Conservation (phyloP, 2,888 invertebrate genomes). For the Lagria hirta region DNA sequence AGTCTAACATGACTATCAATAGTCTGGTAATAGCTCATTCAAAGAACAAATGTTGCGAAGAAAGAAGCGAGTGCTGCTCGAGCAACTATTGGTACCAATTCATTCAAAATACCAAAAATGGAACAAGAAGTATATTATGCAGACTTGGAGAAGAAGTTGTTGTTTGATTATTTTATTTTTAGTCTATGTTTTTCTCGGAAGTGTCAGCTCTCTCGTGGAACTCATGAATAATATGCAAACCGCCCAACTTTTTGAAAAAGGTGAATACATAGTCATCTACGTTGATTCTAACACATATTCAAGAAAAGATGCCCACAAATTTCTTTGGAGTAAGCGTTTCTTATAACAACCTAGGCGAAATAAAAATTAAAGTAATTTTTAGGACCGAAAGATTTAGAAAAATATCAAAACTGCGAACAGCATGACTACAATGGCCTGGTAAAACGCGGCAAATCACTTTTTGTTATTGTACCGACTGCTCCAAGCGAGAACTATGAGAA, state of each 20-base stretch:
- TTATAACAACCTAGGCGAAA: slow-evolving; percentile 3
- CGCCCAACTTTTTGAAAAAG: slow-evolving; percentile 81
- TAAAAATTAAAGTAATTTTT: slow-evolving; percentile 23
- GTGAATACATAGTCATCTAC: slow-evolving; percentile 94
- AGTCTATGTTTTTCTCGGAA: slow-evolving; percentile 95
- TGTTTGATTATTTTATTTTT: slow-evolving; percentile 54
- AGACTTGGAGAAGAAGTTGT: neutral
- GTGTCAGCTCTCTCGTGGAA: slow-evolving; percentile 80
- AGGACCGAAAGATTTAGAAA: slow-evolving; percentile 61
- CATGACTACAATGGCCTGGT: slow-evolving; percentile 60
- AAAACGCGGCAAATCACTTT: slow-evolving; percentile 75
- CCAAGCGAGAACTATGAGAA: slow-evolving; percentile 71
- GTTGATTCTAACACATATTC: slow-evolving; percentile 91
- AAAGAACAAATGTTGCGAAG: slow-evolving; percentile 75
- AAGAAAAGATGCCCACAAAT: slow-evolving; percentile 71
- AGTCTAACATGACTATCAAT: slow-evolving; percentile 81
- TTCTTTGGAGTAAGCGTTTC: slow-evolving; percentile 68
- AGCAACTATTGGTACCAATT: slow-evolving; percentile 81
- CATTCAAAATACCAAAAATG: slow-evolving; percentile 81
- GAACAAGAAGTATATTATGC: slow-evolving; percentile 71
- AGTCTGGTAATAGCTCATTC: slow-evolving; percentile 72
- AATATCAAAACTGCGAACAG: slow-evolving; percentile 63
- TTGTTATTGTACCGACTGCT: slow-evolving; percentile 88
- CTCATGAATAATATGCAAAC: slow-evolving; percentile 92
- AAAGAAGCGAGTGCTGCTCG: slow-evolving; percentile 73